Evolutionary conservation across 2,797 vertebrate species (phyloP).

Genomic region (Buphagus erythrorhynchus): DNA sequence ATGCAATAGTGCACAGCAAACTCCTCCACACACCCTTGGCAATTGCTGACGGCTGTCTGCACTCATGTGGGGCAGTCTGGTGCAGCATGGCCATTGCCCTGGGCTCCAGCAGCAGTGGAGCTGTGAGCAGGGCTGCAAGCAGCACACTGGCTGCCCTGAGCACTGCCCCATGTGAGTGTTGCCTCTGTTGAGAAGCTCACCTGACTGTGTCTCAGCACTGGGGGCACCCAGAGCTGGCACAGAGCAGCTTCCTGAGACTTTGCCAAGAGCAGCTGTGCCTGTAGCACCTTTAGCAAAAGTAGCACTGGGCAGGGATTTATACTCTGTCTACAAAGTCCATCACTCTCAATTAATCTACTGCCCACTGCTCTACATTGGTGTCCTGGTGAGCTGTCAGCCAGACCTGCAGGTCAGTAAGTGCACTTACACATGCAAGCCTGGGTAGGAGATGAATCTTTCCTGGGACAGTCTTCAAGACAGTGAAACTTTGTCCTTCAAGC

Average conservation of each 20-base stretch:
- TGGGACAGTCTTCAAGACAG: neutral
- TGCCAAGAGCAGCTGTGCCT: neutral
- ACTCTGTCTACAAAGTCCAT: neutral
- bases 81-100: fast-evolving
- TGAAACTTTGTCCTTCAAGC: neutral
- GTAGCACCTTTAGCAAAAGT: neutral
- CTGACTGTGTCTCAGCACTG: neutral
- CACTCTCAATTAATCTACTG: neutral
- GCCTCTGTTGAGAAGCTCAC: neutral
- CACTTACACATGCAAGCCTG: neutral
- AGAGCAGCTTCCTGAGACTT: neutral
- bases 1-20: neutral
- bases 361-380: too few species aligned
- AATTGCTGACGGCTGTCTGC: too few species aligned
- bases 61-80: neutral
- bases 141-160: neutral
- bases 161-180: fast-evolving
- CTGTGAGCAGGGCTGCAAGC: neutral
- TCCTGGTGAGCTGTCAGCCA: neutral
- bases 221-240: neutral
- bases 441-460: neutral
- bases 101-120: neutral
- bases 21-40: fast-evolving
- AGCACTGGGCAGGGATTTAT: neutral
- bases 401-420: neutral